Base-by-base conservation (phyloP, 2,113 vertebrate species). In the Aspidoscelis tigris region DNA sequence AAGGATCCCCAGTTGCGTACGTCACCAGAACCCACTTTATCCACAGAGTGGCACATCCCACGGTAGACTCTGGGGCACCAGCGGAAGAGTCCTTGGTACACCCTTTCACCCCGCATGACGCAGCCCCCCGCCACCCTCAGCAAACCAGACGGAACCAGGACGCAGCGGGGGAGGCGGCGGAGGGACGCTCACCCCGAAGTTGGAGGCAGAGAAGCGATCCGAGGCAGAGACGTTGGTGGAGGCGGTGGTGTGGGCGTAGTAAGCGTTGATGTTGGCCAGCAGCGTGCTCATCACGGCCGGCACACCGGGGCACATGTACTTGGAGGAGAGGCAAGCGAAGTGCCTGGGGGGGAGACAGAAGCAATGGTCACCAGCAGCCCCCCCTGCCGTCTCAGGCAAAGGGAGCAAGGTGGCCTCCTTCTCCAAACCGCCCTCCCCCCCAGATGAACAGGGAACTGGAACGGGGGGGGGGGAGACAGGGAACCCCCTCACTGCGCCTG, bases 261-360 rank as follows among this genome's bases (percentile, higher is more conserved):
- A 99, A 89, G 99, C 99, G 84, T 99, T 99, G 94, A 99, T 99
- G 90, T 99, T 99, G 95, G 99, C 99, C 90, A 99, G 95, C 92
- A 99, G 96, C 84, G 98, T 99, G 94, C 99, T 99, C 99, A 99
- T 99, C 92, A 99, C 98, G 44, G 99, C 99, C 84, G 99, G 99
- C 64, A 99, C 98, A 0, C 99, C 98, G 1, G 99, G 98, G 91
- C 98, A 99, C 98, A 99, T 99, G 93, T 99, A 99, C 93, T 99
- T 99, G 72, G 99, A 99, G 2, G 99, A 99, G 75, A 99, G 97
- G 94, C 98, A 99, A 14, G 99, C 98, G 94, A 99, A 99, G 93
- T 99, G 98, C 92, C 99, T 99, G 90, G 20, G 90, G 92, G 79
- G 90, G 92, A 87, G 79, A 88, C 12, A 88, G 4, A 26, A 89